Conservation (phyloP, 2,113 vertebrate genomes). For the Mustela lutreola region DNA sequence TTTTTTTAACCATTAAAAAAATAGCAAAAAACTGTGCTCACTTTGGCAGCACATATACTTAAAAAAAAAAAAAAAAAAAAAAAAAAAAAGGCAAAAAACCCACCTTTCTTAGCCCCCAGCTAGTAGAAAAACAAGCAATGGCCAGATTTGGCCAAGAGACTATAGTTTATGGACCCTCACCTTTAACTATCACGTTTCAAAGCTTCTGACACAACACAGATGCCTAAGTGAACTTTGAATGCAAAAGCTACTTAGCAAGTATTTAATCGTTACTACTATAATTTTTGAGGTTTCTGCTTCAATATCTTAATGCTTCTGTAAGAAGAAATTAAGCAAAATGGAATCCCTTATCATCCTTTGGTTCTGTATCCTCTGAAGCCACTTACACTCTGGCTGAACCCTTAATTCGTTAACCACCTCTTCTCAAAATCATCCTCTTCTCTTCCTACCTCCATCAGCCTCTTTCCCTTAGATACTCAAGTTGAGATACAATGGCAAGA, state of each 20-base stretch:
- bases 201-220: background rate
- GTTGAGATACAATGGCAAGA: background rate
- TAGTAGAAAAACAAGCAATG: background rate
- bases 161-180: background rate
- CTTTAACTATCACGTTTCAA: background rate
- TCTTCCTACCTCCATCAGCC: background rate
- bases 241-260: background rate
- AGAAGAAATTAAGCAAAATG: conserved; percentile 52
- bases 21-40: background rate
- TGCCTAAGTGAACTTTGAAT: background rate
- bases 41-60: no score
- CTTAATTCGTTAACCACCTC: background rate
- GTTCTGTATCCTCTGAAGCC: background rate
- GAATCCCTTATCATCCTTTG: background rate
- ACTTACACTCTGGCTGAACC: background rate
- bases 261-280: background rate
- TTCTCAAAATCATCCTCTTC: background rate
- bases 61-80: no score
- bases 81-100: background rate
- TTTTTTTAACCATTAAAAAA: background rate
- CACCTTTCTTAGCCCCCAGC: background rate
- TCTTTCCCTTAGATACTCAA: background rate
- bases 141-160: background rate
- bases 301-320: background rate
- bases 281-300: background rate